phyloP scores from a whole-genome alignment of 2,113 vertebrate species.

The human (Homo sapiens) region DNA sequence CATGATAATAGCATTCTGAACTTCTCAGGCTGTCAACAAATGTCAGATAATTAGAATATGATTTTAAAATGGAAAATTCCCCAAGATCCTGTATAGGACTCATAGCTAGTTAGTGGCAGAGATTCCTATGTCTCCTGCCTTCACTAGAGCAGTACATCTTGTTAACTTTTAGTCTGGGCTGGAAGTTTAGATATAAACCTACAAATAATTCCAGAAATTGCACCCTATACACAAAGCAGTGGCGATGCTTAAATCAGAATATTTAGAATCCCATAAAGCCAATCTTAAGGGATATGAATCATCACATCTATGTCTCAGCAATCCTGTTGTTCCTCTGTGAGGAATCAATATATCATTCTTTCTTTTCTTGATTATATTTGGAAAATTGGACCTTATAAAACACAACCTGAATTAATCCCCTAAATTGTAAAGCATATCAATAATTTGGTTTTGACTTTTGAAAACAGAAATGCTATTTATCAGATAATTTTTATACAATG shows the following conservation, averaged over 20 bases:
- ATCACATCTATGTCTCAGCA: neutral
- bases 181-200: neutral
- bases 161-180: neutral
- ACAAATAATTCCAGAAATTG: neutral
- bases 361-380: neutral
- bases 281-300: neutral
- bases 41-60: neutral
- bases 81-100: neutral
- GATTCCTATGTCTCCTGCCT: neutral
- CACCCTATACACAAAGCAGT: neutral
- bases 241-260: neutral
- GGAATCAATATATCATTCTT: neutral
- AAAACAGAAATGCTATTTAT: conserved; percentile 12
- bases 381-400: neutral
- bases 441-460: neutral
- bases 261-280: neutral
- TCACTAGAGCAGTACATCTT: neutral
- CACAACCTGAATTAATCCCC: neutral
- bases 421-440: conserved; percentile 1
- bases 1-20: neutral
- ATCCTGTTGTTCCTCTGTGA: neutral
- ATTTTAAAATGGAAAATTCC: conserved; percentile 23
- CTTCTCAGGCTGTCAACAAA: neutral
- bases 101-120: neutral
- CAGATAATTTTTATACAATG: neutral